Percentiles rank a stretch among this genome's conserved stretches.
Conservation (phyloP, 2,113 vertebrate genomes). For the Anolis carolinensis region DNA sequence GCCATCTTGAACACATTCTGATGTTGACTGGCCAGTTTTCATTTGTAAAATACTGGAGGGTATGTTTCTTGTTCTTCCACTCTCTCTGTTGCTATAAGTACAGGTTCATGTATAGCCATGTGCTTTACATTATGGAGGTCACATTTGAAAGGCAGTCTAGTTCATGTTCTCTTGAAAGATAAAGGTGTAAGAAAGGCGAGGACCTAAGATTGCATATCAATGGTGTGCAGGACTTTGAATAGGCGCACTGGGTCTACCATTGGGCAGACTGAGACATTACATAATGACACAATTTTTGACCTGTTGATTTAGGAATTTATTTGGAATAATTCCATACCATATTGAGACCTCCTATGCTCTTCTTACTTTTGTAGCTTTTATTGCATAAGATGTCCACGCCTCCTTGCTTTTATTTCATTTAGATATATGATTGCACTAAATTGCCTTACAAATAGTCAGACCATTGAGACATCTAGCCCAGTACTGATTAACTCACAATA, state of each 20-base stretch:
- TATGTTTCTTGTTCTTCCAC: too few relatives aligned
- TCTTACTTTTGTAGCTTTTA: background rate
- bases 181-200: background rate
- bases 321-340: background rate
- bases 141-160: background rate
- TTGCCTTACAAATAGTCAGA: background rate
- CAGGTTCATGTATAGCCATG: too few relatives aligned
- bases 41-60: too few relatives aligned
- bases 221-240: background rate
- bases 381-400: constrained; percentile 33
- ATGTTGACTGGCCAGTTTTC: too few relatives aligned
- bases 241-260: too few relatives aligned
- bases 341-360: background rate
- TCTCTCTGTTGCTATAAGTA: too few relatives aligned
- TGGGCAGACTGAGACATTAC: background rate
- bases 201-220: background rate
- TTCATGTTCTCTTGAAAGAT: background rate
- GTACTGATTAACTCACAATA: too few relatives aligned
- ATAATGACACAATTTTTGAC: background rate
- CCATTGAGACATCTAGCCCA: too few relatives aligned
- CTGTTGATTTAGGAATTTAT: background rate
- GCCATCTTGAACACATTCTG: too few relatives aligned
- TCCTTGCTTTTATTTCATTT: constrained; percentile 31
- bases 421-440: constrained; percentile 38
- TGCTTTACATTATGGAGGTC: too few relatives aligned